A percentile compares a stretch with the other conserved stretches of the same genome.
These are phyloP conservation scores for Cyclina sinensis DNA, from an alignment of 1,140 invertebrate species.

Conservation along the genomic window DNA sequence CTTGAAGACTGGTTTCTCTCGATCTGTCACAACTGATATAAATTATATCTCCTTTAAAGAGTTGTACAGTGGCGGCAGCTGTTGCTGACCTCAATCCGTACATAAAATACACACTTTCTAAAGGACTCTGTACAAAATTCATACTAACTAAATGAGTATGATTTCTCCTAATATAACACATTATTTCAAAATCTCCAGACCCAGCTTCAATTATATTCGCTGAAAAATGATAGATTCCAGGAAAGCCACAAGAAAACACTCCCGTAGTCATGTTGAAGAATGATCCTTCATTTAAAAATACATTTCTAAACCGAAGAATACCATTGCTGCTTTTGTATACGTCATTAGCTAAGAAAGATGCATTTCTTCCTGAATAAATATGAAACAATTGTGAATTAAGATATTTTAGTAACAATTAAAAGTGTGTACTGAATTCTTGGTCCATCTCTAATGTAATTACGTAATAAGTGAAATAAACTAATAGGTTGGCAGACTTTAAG, in stretches of 20 bases:
- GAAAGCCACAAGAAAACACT: background rate
- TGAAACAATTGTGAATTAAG: background rate
- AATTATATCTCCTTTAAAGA: background rate
- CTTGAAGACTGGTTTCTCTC: background rate
- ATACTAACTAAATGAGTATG: background rate
- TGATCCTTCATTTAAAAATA: background rate
- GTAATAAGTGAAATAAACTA: no score
- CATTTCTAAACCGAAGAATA: background rate
- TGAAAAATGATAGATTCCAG: background rate
- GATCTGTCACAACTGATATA: background rate
- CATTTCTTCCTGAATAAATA: background rate
- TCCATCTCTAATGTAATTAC: no score
- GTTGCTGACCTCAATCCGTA: background rate
- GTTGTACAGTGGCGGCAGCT: background rate
- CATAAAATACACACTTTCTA: background rate
- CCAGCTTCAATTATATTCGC: background rate
- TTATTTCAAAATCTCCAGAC: background rate
- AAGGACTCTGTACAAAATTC: background rate
- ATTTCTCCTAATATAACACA: background rate
- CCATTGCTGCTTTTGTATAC: background rate
- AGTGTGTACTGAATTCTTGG: no score
- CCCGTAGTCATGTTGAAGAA: background rate
- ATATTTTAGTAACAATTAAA: no score
- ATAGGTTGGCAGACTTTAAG: no score
- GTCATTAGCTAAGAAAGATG: background rate